phyloP scores from a whole-genome alignment of 2,888 invertebrate genomes.

The Beris chalybata region DNA sequence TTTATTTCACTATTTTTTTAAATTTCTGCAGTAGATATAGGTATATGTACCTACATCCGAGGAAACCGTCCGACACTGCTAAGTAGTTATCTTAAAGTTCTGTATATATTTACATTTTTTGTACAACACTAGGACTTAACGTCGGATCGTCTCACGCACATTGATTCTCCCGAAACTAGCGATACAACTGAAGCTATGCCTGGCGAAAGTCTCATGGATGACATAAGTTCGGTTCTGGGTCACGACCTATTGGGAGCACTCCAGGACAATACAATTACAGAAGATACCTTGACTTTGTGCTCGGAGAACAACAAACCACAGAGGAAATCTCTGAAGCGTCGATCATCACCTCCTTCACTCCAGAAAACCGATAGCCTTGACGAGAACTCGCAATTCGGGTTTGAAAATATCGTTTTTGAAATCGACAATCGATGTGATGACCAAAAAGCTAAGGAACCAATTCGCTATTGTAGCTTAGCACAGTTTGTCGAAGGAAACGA shows the following conservation, averaged over 20 bases:
- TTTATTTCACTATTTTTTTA: no score
- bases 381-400: conserved; percentile 63
- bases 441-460: conserved; percentile 59
- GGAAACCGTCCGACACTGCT: neutral
- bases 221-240: conserved; percentile 72
- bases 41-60: no score
- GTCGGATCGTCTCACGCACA: conserved; percentile 67
- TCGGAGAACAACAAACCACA: conserved; percentile 53
- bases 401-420: conserved; percentile 72
- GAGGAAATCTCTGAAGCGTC: conserved; percentile 54
- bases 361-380: conserved; percentile 43
- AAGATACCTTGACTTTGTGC: conserved; percentile 70
- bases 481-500: conserved; percentile 83
- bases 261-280: conserved; percentile 70
- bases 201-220: conserved; percentile 78
- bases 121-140: conserved; percentile 54
- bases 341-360: neutral
- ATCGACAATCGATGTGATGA: conserved; percentile 58
- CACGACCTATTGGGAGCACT: conserved; percentile 70
- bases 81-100: neutral
- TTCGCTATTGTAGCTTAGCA: conserved; percentile 76
- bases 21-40: no score
- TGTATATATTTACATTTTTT: neutral
- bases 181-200: conserved; percentile 75
- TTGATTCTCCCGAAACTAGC: conserved; percentile 80